phyloP scores from a whole-genome alignment of 2,113 vertebrate genomes.

The Scartelaos histophorus region DNA sequence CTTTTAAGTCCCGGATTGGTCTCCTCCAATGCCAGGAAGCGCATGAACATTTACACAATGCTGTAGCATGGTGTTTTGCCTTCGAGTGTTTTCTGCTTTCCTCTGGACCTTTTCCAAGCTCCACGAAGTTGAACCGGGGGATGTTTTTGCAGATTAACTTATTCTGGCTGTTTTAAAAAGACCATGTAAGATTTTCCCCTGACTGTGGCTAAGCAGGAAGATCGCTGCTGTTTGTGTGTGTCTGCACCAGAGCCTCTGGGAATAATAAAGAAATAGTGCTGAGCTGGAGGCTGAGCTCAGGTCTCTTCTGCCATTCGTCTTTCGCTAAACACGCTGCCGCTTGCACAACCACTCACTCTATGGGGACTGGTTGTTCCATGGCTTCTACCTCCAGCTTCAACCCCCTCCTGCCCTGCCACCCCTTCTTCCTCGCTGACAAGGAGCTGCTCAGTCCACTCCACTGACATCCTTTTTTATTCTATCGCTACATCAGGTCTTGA shows the following conservation, averaged over 20 bases:
- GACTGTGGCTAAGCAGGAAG: constrained; percentile 53
- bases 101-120: constrained; percentile 18
- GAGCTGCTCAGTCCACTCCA: constrained; percentile 35
- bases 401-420: constrained; percentile 39
- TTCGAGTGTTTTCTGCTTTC: constrained; percentile 12
- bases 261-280: constrained; percentile 69
- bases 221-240: constrained; percentile 50
- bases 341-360: constrained; percentile 23
- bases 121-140: constrained; percentile 42
- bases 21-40: constrained; percentile 60
- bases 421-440: constrained; percentile 51
- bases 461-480: constrained; percentile 38
- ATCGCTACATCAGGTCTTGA: constrained; percentile 63
- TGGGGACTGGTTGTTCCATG: constrained; percentile 45
- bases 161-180: constrained; percentile 31
- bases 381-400: constrained; percentile 33
- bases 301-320: constrained; percentile 50
- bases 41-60: constrained; percentile 45
- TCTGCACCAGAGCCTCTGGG: constrained; percentile 63
- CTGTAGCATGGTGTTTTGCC: constrained; percentile 29
- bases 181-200: constrained; percentile 39
- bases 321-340: constrained; percentile 29
- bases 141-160: constrained; percentile 35
- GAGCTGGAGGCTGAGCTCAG: constrained; percentile 67
- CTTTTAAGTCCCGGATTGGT: constrained; percentile 60